These are phyloP conservation scores for Campoletis sonorensis DNA, from an alignment of 1,140 invertebrate species.

Conservation along the genomic window DNA sequence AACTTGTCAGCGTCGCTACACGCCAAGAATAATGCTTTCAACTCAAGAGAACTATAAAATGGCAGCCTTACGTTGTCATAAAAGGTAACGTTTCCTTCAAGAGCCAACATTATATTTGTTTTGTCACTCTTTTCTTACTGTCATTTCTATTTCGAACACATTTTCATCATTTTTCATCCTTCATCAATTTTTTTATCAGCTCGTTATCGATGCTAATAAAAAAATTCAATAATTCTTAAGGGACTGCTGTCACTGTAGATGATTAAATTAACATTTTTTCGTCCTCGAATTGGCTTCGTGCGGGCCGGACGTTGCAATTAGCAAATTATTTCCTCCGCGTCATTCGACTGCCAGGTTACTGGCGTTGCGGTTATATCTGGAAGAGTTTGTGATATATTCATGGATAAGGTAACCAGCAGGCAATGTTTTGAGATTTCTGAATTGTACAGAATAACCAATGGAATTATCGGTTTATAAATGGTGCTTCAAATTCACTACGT, in stretches of 20 bases:
- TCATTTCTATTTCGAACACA: too few relatives aligned
- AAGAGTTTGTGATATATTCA: not conserved
- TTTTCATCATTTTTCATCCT: too few relatives aligned
- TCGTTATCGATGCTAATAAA: too few relatives aligned
- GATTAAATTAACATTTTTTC: too few relatives aligned
- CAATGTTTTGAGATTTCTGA: not conserved
- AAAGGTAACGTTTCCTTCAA: too few relatives aligned
- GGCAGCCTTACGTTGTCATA: too few relatives aligned
- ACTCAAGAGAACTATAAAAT: not conserved
- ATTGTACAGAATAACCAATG: not conserved
- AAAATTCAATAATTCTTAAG: too few relatives aligned
- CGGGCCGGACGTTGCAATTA: conserved; percentile 21
- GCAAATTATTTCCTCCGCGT: conserved; percentile 20
- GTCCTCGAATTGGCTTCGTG: not conserved
- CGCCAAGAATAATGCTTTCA: not conserved
- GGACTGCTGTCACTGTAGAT: too few relatives aligned
- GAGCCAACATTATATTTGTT: too few relatives aligned
- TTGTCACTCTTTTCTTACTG: too few relatives aligned
- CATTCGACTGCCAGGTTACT: not conserved
- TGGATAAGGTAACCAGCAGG: not conserved
- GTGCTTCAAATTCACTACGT: not conserved
- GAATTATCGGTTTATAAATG: conserved; percentile 20
- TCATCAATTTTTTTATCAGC: too few relatives aligned
- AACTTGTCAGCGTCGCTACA: not conserved
- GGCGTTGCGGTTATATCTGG: not conserved